phyloP scores from a whole-genome alignment of 92 coral and sea anemone species.

The Paramuricea clavata region DNA sequence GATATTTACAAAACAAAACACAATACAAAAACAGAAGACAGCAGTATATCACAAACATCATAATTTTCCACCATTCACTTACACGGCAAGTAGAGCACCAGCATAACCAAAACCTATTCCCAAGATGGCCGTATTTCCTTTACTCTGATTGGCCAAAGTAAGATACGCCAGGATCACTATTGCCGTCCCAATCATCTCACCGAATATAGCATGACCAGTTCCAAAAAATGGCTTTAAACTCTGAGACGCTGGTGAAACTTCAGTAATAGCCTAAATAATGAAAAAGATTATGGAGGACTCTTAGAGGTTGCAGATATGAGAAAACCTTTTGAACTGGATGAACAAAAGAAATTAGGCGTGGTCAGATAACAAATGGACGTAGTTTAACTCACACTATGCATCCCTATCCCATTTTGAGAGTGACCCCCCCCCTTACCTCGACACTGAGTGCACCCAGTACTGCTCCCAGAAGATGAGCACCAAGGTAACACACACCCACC shows the following conservation, averaged over 20 bases:
- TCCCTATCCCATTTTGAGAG: no score
- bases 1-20: neutral
- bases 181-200: conserved; percentile 26
- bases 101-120: conserved; percentile 45
- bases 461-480: conserved; percentile 3
- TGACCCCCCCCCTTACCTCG: conserved; percentile 1
- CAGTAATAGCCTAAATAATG: conserved; percentile 4
- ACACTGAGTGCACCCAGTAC: conserved; percentile 22
- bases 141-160: conserved; percentile 1
- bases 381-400: no score
- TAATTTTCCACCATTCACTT: neutral
- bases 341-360: no score
- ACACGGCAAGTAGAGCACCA: conserved; percentile 40
- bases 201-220: conserved; percentile 8
- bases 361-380: no score
- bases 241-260: neutral
- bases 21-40: neutral
- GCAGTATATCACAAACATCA: neutral
- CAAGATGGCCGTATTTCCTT: conserved; percentile 37
- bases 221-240: neutral
- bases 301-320: neutral
- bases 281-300: neutral
- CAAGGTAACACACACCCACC: neutral
- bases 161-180: conserved; percentile 17
- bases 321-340: neutral